Conservation (phyloP, 1,140 invertebrate genomes). For the Drosophila nannoptera region DNA sequence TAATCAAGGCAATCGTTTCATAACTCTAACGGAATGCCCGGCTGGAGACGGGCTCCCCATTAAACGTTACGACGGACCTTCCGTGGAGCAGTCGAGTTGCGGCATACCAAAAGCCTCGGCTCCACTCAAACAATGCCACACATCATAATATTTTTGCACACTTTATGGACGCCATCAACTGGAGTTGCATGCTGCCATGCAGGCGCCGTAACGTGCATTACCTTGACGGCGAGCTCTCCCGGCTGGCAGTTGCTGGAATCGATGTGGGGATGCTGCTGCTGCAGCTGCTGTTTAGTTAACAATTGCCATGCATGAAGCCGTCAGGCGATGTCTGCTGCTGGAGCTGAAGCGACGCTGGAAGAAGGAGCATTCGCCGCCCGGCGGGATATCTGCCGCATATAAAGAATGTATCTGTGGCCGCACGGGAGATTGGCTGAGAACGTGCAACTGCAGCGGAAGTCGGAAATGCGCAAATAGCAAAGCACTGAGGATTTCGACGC, state of each 20-base stretch:
- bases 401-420: constrained; percentile 57
- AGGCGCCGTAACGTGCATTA: constrained; percentile 42
- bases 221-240: constrained; percentile 26
- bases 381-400: constrained; percentile 67
- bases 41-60: constrained; percentile 26
- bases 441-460: constrained; percentile 70
- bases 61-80: constrained; percentile 33
- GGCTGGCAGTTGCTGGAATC: constrained; percentile 3
- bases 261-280: constrained; percentile 11
- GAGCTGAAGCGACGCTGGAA: constrained; percentile 31
- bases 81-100: not conserved
- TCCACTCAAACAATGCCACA: constrained; percentile 38
- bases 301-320: constrained; percentile 62
- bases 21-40: not conserved
- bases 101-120: not conserved
- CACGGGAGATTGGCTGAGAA: constrained; percentile 21
- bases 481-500: constrained; percentile 68
- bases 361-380: constrained; percentile 62
- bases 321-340: constrained; percentile 11
- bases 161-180: constrained; percentile 40
- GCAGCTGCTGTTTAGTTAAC: constrained; percentile 69
- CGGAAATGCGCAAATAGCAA: constrained; percentile 77
- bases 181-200: constrained; percentile 43
- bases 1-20: not conserved
- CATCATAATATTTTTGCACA: constrained; percentile 45